Conservation (phyloP, 2,797 vertebrate genomes). For the Ibycter americanus region DNA sequence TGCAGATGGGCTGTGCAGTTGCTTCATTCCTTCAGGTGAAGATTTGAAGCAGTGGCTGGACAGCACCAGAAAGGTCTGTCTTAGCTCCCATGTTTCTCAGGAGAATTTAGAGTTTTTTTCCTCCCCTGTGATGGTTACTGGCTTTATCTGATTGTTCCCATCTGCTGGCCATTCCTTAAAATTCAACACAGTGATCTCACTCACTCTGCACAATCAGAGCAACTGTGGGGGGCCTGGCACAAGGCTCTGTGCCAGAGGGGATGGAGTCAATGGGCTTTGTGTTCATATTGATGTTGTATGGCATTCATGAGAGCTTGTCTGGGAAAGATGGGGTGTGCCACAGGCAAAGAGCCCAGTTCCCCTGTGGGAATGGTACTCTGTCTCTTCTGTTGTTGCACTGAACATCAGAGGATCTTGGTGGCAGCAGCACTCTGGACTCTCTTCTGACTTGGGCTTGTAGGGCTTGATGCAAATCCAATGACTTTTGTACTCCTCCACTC, state of each 20-base stretch:
- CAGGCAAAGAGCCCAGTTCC: neutral
- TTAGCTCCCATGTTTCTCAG: neutral
- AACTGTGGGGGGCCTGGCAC: conserved; percentile 11
- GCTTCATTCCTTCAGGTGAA: neutral
- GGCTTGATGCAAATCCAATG: neutral
- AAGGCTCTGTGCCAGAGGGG: conserved; percentile 30
- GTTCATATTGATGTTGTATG: neutral
- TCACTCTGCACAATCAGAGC: conserved; percentile 37
- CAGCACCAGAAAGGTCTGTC: neutral
- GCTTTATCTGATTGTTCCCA: conserved; percentile 67
- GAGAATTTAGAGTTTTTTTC: conserved; percentile 7
- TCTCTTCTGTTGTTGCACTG: neutral
- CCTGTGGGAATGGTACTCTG: neutral
- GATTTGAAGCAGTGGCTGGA: neutral
- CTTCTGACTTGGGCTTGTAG: neutral
- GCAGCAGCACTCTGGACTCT: neutral
- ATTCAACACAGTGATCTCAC: conserved; percentile 48
- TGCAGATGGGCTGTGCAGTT: neutral
- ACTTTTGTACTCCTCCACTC: neutral
- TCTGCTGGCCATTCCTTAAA: conserved; percentile 58
- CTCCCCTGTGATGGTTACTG: neutral
- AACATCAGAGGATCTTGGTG: neutral
- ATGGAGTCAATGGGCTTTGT: conserved; percentile 37
- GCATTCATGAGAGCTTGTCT: neutral
- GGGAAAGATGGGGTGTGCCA: neutral